Evolutionary conservation across 2,797 vertebrate species (phyloP), one percentile per base, ranked within the genome.

Genomic region (Ataeniobius toweri): DNA sequence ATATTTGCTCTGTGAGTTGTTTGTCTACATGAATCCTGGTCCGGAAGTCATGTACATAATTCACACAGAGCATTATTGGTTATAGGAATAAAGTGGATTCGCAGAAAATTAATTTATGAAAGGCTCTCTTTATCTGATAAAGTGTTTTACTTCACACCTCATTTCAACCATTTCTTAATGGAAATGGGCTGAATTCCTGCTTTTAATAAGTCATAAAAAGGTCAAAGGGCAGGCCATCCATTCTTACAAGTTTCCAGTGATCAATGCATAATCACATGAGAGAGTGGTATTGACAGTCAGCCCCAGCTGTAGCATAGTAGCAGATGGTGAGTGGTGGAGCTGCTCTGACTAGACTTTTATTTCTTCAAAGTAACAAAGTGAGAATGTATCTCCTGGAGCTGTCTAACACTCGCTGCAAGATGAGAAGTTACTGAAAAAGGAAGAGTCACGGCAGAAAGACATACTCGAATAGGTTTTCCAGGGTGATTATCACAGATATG

Each of bases 101-200:
- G 4, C 36, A 93, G 89, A 90, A 92, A 92, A 92, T 90, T 68
- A 90, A 88, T 76, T 82, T 88, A 89, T 80, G 75, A 71, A 87
- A 83, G 84, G 65, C 65, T 79, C 63, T 80, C 76, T 81, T 90
- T 69, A 83, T 82, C 78, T 46, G 68, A 68, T 67, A 39, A 83
- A 70, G 7, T 67, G 10, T 61, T 77, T 63, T 73, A 70, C 55
- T 75, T 75, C 75, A 53, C 71, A 48, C 75, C 85, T 75, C 51
- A 72, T 63, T 50, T 61, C 48, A 51, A 76, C 46, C 48, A 67
- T 39, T 63, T 58, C 22, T 31, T 20, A 41, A 46, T 77, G 67
- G 8, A 53, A 72, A 41, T 31, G 5, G 28, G 48, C 53, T 61
- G 4, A 41, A 50, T 41, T 73, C 3, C 20, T 56, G 58, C 5